These are phyloP conservation scores for Atherinomorus stipes DNA, from an alignment of 2,113 vertebrate genomes.

Conservation along the genomic window DNA sequence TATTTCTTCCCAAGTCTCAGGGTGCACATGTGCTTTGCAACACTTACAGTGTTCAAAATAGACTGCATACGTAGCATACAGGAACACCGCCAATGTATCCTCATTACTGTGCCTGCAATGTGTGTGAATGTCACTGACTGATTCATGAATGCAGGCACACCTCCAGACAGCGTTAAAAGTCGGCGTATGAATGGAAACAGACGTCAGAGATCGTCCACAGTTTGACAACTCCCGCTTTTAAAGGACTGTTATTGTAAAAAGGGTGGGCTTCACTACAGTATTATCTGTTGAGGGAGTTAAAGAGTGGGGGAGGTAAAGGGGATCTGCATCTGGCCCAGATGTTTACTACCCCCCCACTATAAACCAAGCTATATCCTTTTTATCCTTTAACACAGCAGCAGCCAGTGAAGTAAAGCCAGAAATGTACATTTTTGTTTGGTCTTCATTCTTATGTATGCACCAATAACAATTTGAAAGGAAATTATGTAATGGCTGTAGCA, in stretches of 20 bases:
- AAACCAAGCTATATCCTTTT: constrained; percentile 22
- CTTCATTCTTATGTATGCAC: neutral
- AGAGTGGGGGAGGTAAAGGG: constrained; percentile 37
- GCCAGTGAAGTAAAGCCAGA: neutral
- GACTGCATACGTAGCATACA: neutral
- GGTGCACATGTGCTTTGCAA: constrained; percentile 3
- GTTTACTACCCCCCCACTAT: constrained; percentile 35
- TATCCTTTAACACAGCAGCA: constrained; percentile 17
- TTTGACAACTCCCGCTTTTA: constrained; percentile 47
- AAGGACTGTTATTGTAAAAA: constrained; percentile 49
- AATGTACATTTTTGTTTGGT: neutral
- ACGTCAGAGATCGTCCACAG: constrained; percentile 32
- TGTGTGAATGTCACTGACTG: neutral
- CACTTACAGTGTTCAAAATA: constrained; percentile 32
- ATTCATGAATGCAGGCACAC: constrained; percentile 26
- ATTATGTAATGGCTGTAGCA: constrained; percentile 5
- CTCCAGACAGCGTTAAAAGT: constrained; percentile 34
- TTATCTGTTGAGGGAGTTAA: constrained; percentile 46
- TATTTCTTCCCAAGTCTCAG: constrained; percentile 29
- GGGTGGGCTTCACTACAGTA: constrained; percentile 39
- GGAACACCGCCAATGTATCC: constrained; percentile 7
- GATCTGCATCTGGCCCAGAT: constrained; percentile 59
- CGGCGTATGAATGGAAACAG: constrained; percentile 32
- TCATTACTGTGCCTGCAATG: neutral
- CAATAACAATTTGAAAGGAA: neutral